These are phyloP conservation scores for Macrotus californicus DNA, from an alignment of 2,113 vertebrate species.

Conservation along the genomic window DNA sequence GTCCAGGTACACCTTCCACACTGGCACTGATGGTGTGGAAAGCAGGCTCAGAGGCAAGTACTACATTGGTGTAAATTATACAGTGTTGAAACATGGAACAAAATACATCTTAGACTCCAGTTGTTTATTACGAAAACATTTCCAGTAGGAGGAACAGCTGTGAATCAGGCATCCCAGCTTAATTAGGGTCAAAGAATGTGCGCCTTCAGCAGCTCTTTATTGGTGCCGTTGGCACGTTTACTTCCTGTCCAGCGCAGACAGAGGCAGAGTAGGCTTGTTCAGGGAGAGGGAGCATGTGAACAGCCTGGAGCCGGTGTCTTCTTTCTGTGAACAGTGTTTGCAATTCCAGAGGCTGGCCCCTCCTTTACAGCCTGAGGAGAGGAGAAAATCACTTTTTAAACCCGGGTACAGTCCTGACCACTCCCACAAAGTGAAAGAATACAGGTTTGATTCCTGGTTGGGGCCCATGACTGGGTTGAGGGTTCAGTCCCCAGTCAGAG, in stretches of 20 bases:
- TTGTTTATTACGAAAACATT: conserved; percentile 65
- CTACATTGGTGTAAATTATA: background rate
- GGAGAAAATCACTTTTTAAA: background rate
- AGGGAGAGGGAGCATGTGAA: background rate
- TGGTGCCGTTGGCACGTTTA: background rate
- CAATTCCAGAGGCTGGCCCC: background rate
- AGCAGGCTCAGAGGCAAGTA: background rate
- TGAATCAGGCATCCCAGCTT: conserved; percentile 43
- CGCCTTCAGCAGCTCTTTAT: conserved; percentile 58
- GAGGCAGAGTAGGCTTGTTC: background rate
- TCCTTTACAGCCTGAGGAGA: background rate
- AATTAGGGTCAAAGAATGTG: conserved; percentile 69
- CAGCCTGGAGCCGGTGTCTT: background rate
- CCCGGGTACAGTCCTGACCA: background rate
- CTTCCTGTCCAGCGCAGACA: conserved; percentile 7
- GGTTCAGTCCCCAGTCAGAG: too few relatives aligned
- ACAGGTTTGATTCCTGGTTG: too few relatives aligned
- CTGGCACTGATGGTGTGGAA: background rate
- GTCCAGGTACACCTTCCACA: background rate
- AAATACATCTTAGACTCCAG: background rate
- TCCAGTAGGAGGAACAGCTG: conserved; percentile 57
- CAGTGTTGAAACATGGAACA: background rate
- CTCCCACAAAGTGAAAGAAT: too few relatives aligned
- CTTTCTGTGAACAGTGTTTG: conserved; percentile 8
- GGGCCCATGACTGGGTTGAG: too few relatives aligned